Percentiles rank a stretch among this genome's conserved stretches.
phyloP scores from a whole-genome alignment of 2,888 invertebrate genomes.

The Eupeodes luniger region DNA sequence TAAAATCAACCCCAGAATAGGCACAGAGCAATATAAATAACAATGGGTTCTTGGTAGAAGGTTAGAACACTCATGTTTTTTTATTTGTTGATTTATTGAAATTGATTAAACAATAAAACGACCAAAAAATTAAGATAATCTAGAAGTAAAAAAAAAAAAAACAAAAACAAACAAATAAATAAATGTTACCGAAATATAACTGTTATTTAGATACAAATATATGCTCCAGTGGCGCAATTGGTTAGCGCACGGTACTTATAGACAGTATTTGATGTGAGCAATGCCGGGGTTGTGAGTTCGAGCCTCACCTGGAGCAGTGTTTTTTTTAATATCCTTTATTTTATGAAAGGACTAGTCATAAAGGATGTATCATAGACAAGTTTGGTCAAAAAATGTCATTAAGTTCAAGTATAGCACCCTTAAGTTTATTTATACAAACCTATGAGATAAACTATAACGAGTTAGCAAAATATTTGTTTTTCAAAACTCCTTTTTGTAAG shows the following conservation, averaged over 20 bases:
- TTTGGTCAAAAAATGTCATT: no score
- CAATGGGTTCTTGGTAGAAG: not conserved
- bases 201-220: not conserved
- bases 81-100: not conserved
- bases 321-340: conserved; percentile 80
- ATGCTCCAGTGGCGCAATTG: conserved; percentile 94
- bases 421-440: no score
- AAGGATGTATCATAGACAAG: not conserved
- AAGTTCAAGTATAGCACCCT: no score
- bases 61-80: not conserved
- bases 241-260: conserved; percentile 97
- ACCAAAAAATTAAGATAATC: not conserved
- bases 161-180: not conserved
- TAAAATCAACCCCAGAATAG: no score
- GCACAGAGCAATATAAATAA: no score
- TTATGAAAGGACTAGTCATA: not conserved
- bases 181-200: not conserved
- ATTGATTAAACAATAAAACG: not conserved
- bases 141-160: not conserved
- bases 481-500: no score
- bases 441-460: no score
- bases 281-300: conserved; percentile 96
- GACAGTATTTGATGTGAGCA: conserved; percentile 91
- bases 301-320: conserved; percentile 93
- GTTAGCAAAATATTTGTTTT: no score